A percentile compares a stretch with the other conserved stretches of the same genome.
Conservation (phyloP, 37 sponge, comb jelly and placozoan species). For the Haliclona indistincta region DNA sequence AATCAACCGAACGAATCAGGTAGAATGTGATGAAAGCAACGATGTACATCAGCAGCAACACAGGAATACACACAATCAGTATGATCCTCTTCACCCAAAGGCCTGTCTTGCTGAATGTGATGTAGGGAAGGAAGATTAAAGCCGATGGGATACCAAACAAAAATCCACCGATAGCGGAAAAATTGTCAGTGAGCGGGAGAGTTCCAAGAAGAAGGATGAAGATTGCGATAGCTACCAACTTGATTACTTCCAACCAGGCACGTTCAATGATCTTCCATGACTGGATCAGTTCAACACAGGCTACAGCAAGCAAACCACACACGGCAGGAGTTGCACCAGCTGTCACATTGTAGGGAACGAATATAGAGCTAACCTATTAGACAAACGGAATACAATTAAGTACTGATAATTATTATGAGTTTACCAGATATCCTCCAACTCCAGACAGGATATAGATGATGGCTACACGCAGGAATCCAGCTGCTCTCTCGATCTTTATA, state of each 20-base stretch:
- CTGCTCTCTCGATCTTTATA: conserved; percentile 89
- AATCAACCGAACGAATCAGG: conserved; percentile 69
- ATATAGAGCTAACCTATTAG: conserved; percentile 78
- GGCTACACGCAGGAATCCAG: conserved; percentile 87
- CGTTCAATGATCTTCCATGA: conserved; percentile 85
- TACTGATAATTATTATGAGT: conserved; percentile 17
- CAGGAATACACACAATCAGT: conserved; percentile 73
- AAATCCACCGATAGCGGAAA: conserved; percentile 86
- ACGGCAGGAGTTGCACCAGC: conserved; percentile 82
- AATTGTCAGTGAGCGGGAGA: conserved; percentile 89
- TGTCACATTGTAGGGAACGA: conserved; percentile 88
- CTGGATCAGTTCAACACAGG: conserved; percentile 90
- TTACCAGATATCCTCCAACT: conserved; percentile 90
- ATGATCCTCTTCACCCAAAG: conserved; percentile 71
- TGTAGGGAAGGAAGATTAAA: conserved; percentile 94
- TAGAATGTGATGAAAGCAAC: conserved; percentile 86
- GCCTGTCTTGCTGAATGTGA: conserved; percentile 93
- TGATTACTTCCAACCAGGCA: conserved; percentile 78
- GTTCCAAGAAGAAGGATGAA: conserved; percentile 82
- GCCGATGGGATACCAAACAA: conserved; percentile 87
- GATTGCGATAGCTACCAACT: conserved; percentile 60
- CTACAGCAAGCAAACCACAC: conserved; percentile 89
- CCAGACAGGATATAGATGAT: conserved; percentile 92
- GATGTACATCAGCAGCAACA: conserved; percentile 68
- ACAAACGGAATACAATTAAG: neutral